Conservation (phyloP, 2,888 invertebrate genomes). For the Megamerina dolium region DNA sequence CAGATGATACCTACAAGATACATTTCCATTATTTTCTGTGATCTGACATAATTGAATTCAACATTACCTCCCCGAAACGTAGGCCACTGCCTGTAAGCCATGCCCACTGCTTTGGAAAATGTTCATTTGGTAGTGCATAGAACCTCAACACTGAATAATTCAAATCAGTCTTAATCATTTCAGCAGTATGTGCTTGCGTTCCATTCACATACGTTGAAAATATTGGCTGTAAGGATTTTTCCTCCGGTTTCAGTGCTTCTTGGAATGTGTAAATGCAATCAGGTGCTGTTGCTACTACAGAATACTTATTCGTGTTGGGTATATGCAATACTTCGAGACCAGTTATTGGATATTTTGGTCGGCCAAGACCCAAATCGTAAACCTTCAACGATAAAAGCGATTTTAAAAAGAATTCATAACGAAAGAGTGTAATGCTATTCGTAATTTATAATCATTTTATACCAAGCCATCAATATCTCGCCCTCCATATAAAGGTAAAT, state of each 20-base stretch:
- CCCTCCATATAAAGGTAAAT: slow-evolving; percentile 66
- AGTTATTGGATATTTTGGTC: slow-evolving; percentile 69
- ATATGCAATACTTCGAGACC: slow-evolving; percentile 78
- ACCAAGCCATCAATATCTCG: slow-evolving; percentile 73
- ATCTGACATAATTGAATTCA: not conserved
- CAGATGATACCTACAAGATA: slow-evolving; percentile 6
- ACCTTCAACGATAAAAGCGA: slow-evolving; percentile 59
- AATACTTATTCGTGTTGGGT: slow-evolving; percentile 65
- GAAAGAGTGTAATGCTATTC: too few species aligned
- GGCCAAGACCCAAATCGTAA: slow-evolving; percentile 78
- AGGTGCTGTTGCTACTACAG: slow-evolving; percentile 78
- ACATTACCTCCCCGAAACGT: slow-evolving; percentile 67
- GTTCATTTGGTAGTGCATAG: slow-evolving; percentile 61
- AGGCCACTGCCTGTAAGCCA: slow-evolving; percentile 85
- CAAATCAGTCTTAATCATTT: slow-evolving; percentile 65
- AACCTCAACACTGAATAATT: slow-evolving; percentile 75
- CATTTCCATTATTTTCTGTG: not conserved
- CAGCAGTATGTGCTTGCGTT: slow-evolving; percentile 51
- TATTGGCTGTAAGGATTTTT: slow-evolving; percentile 56
- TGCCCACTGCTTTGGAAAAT: slow-evolving; percentile 71
- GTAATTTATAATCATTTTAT: too few species aligned
- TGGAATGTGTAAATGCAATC: slow-evolving; percentile 83
- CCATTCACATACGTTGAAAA: slow-evolving; percentile 35
- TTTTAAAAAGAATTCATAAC: not conserved
- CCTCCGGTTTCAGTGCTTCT: slow-evolving; percentile 68